Evolutionary conservation across 2,888 invertebrate genomes (phyloP).

Genomic region (Odontomyia ornata): DNA sequence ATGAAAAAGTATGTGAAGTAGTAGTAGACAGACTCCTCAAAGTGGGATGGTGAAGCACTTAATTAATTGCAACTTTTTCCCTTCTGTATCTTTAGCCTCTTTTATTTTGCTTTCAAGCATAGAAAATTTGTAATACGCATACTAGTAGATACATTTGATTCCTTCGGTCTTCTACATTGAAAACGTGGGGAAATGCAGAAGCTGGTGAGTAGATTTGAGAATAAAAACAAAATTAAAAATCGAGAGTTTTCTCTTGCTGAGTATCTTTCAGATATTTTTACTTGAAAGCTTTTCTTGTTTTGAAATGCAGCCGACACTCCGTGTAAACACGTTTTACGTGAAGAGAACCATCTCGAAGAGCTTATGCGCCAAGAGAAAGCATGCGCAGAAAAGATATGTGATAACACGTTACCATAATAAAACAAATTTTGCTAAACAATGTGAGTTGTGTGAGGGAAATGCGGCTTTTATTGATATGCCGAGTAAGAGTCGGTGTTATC

Average conservation of each 20-base stretch:
- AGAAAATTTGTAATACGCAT: neutral
- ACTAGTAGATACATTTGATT: neutral
- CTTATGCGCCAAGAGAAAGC: neutral
- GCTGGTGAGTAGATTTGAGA: neutral
- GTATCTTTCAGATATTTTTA: neutral
- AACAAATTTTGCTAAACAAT: neutral
- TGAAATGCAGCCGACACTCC: too few relatives aligned
- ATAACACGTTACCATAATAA: neutral
- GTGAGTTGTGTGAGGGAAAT: neutral
- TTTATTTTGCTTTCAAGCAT: neutral
- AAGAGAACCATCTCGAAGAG: neutral
- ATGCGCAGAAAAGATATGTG: neutral
- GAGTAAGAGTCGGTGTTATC: too few relatives aligned
- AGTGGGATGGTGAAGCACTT: neutral
- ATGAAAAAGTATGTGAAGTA: neutral
- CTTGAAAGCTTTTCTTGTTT: neutral
- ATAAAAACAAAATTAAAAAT: neutral
- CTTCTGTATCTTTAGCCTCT: conserved; percentile 1
- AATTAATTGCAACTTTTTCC: conserved; percentile 30
- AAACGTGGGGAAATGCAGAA: neutral
- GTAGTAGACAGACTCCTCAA: neutral
- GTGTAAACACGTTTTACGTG: neutral
- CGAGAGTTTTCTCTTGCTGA: neutral
- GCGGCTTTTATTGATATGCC: too few relatives aligned
- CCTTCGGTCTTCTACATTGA: neutral